Base-by-base conservation (phyloP, 2,888 invertebrate genomes). In the Troides helena region DNA sequence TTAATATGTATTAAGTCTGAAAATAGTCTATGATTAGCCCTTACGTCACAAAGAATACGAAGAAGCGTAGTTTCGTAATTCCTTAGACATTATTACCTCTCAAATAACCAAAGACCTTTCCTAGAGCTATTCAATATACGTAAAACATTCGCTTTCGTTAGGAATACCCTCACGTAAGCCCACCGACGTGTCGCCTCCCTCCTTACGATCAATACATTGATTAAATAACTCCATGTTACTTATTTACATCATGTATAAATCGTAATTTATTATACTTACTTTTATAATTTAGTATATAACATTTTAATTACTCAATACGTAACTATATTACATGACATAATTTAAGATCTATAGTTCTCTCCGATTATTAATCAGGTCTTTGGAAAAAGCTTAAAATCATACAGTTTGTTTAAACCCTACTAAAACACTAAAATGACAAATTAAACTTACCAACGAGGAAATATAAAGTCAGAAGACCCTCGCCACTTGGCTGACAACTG, bases 91-190 rank as follows among this genome's bases (percentile, higher is more conserved):
- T 50, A 50, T 17, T 50, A 50, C 10, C 50, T 50, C 50, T 50
- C 17, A 18, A 50, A 50, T 50, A 50, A 50, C 50, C 4, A 50
- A 50, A 50, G 5, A 17, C 18, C 14, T 50, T 50, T 50, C 10
- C 5, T 14, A 50, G 50, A 50, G 2, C 17, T 17, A 14, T 50
- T 50, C 12, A 14, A 17, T 50, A 17, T 18, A 50, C 50, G 17
- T 50, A 17, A 50, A 14, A 50, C 50, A 50, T 39, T 39, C 39
- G 50, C 18, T 3, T 50, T 50, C 50, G 18, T 50, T 50, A 50
- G 17, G 12, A 36, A 62, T 62, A 43, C 61, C 17, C n/a, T 36
- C 36, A n/a, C 61, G 61, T 62, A 39, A 62, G 21, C 61, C 36
- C 61, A 21, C 61, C 36, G 43, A 18, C 61, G 43, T 18, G 7